A percentile compares a stretch with the other conserved stretches of the same genome.
phyloP scores from a whole-genome alignment of 2,113 vertebrate species.

The Takifugu flavidus region DNA sequence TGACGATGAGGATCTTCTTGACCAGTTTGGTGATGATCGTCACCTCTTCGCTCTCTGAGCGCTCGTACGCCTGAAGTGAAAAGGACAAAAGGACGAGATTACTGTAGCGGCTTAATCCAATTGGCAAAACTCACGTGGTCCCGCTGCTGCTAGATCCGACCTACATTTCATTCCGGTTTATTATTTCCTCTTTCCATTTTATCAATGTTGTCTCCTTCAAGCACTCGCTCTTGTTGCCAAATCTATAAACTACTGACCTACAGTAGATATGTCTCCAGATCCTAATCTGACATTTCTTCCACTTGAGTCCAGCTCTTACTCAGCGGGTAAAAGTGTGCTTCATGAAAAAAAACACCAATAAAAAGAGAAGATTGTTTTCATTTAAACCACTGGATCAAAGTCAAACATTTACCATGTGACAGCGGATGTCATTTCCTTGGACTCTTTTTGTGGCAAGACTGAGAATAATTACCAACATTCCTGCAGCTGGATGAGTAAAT shows the following conservation, averaged over 20 bases:
- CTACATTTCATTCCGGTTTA: not conserved
- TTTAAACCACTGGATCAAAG: not conserved
- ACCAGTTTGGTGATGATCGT: constrained; percentile 85
- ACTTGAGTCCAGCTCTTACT: no score
- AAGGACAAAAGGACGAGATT: constrained; percentile 28
- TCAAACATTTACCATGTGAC: constrained; percentile 2
- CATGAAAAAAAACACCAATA: no score
- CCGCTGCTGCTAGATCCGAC: constrained; percentile 9
- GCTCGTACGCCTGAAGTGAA: constrained; percentile 82
- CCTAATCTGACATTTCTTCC: constrained; percentile 14
- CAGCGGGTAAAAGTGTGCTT: no score
- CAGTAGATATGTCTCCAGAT: no score
- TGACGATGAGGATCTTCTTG: constrained; percentile 90
- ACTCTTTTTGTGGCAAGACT: not conserved
- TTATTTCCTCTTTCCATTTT: constrained; percentile 43
- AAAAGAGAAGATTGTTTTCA: no score
- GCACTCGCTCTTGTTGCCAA: not conserved
- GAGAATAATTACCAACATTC: not conserved
- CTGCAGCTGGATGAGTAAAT: not conserved
- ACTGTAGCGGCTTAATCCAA: constrained; percentile 27
- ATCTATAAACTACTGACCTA: not conserved
- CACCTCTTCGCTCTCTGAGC: constrained; percentile 91
- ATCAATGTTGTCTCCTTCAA: constrained; percentile 29
- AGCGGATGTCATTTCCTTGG: not conserved
- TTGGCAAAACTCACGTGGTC: constrained; percentile 2